These are phyloP conservation scores for Microtus montanus DNA, from an alignment of 2,113 vertebrate genomes.

Conservation along the genomic window DNA sequence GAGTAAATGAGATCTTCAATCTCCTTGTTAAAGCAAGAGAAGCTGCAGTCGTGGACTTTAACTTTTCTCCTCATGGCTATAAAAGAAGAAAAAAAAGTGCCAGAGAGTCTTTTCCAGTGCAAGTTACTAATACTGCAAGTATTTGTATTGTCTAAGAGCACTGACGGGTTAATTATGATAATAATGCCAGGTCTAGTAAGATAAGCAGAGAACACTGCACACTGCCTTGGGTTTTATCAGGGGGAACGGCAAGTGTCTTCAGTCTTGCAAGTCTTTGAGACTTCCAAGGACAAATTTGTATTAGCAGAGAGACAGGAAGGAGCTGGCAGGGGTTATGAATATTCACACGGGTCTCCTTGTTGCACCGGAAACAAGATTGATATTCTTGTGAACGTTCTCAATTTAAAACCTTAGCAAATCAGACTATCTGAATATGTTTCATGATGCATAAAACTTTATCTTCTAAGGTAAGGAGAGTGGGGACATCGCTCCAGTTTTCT, in stretches of 20 bases:
- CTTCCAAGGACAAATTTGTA: conserved; percentile 67
- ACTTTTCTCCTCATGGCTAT: background rate
- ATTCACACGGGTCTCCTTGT: conserved; percentile 58
- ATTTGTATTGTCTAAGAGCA: conserved; percentile 19
- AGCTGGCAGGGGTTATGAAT: conserved; percentile 63
- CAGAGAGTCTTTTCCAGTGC: background rate
- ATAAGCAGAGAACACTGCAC: background rate
- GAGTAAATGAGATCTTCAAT: background rate
- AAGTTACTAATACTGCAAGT: background rate
- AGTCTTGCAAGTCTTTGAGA: conserved; percentile 46
- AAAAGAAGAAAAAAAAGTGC: conserved; percentile 33
- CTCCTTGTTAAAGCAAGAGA: conserved; percentile 20
- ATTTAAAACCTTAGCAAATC: conserved; percentile 69
- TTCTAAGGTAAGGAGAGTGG: conserved; percentile 22
- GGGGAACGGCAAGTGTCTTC: background rate
- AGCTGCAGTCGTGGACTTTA: background rate
- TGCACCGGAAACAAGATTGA: conserved; percentile 48
- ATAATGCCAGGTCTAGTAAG: background rate
- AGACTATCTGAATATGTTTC: conserved; percentile 58
- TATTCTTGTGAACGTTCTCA: conserved; percentile 62
- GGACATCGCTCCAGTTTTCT: conserved; percentile 16
- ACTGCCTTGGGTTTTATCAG: conserved; percentile 16
- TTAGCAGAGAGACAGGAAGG: conserved; percentile 36
- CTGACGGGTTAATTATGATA: background rate
- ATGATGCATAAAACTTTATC: conserved; percentile 40